These are phyloP conservation scores for Troilus luridus DNA, from an alignment of 2,888 invertebrate species.

Conservation along the genomic window DNA sequence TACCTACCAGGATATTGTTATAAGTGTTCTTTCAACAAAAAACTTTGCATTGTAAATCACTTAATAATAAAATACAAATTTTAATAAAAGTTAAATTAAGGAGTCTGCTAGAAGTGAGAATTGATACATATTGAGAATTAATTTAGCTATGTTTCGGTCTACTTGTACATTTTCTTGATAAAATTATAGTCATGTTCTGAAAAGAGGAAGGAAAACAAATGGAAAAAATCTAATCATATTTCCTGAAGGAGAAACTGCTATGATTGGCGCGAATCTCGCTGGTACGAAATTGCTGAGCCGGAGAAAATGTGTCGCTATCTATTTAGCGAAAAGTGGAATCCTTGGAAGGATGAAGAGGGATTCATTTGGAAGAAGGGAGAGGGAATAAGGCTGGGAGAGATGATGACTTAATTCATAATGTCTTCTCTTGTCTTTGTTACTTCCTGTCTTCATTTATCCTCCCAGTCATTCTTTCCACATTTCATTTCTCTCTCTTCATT, in stretches of 20 bases:
- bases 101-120: too few species aligned
- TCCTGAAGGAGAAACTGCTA: background rate
- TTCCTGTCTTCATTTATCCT: constrained; percentile 33
- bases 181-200: too few species aligned
- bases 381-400: background rate
- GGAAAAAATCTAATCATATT: background rate
- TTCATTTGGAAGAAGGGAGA: background rate
- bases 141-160: too few species aligned
- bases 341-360: background rate
- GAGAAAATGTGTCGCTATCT: background rate
- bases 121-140: too few species aligned
- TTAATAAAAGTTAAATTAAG: too few species aligned
- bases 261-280: background rate
- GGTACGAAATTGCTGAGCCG: background rate
- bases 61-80: too few species aligned
- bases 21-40: too few species aligned
- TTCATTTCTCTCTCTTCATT: constrained; percentile 42
- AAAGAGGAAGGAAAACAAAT: background rate
- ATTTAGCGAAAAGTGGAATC: background rate
- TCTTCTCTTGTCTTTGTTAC: constrained; percentile 12
- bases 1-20: too few species aligned
- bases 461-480: background rate
- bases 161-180: too few species aligned
- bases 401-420: constrained; percentile 40
- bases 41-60: too few species aligned